These are phyloP conservation scores for Tachysurus vachellii DNA, from an alignment of 2,113 vertebrate species.

Conservation along the genomic window DNA sequence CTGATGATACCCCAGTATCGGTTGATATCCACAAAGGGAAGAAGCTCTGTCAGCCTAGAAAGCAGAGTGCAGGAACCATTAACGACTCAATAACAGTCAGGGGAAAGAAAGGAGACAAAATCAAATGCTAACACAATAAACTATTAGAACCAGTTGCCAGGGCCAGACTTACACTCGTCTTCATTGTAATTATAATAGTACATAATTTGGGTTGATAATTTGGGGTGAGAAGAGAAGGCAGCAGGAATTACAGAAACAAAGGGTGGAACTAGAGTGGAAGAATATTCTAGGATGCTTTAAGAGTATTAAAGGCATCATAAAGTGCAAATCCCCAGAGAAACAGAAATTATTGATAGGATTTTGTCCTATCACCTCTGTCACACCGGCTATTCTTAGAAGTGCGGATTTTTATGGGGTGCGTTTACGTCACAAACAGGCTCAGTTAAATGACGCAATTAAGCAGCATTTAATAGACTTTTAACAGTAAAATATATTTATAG, in stretches of 20 bases:
- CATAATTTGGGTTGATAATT: not conserved
- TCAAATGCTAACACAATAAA: not conserved
- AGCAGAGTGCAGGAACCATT: conserved; percentile 33
- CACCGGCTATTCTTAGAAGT: conserved; percentile 46
- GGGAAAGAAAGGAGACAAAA: not conserved
- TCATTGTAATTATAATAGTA: not conserved
- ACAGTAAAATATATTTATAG: not conserved
- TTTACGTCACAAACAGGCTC: conserved; percentile 32
- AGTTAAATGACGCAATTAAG: conserved; percentile 29
- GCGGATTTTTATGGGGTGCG: not conserved
- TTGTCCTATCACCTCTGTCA: conserved; percentile 38
- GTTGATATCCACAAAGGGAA: conserved; percentile 80
- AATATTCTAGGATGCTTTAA: not conserved
- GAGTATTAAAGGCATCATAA: not conserved
- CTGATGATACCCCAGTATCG: conserved; percentile 82
- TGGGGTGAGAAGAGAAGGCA: not conserved
- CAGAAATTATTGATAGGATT: conserved; percentile 17
- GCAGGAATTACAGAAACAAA: not conserved
- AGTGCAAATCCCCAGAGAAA: conserved; percentile 36
- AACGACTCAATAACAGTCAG: not conserved
- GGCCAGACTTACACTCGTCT: not conserved
- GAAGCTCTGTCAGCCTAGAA: conserved; percentile 80
- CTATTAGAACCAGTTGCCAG: not conserved
- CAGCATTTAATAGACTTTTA: conserved; percentile 6
- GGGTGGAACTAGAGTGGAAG: not conserved